Conservation (phyloP, 37 sponge, comb jelly and placozoan genomes). For the Geodia barretti region DNA sequence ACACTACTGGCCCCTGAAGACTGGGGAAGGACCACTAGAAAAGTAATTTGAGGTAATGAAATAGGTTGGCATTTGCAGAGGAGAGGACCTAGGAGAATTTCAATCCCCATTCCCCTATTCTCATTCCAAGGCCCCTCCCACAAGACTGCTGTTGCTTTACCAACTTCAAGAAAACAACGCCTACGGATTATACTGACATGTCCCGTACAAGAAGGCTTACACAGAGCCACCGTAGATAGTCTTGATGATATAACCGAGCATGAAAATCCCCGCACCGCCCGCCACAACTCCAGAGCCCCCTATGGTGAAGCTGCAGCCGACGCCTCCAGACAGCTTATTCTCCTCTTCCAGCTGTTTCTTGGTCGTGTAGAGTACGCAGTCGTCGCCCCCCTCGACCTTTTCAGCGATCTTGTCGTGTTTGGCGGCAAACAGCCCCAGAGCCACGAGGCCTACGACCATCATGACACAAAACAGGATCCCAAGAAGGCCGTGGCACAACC, state of each 20-base stretch:
- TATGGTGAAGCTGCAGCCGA: background rate
- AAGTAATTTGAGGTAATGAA: too few species aligned
- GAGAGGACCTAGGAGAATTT: too few species aligned
- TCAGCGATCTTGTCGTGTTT: background rate
- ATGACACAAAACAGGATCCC: background rate
- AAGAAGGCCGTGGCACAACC: background rate
- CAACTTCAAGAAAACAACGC: too few species aligned
- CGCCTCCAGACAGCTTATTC: background rate
- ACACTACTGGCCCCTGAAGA: too few species aligned
- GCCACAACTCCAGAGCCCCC: background rate
- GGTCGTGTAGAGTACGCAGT: conserved; percentile 2
- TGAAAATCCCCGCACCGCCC: background rate
- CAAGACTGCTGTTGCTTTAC: too few species aligned
- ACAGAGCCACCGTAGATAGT: background rate
- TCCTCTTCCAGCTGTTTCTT: background rate
- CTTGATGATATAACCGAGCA: background rate
- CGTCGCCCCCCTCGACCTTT: background rate
- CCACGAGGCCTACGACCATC: background rate
- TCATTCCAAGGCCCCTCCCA: too few species aligned
- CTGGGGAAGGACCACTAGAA: too few species aligned
- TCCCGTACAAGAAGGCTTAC: too few species aligned
- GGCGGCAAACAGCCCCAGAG: conserved; percentile 6
- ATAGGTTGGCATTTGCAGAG: too few species aligned
- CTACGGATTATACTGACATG: too few species aligned
- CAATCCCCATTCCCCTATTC: too few species aligned